phyloP scores from a whole-genome alignment of 2,113 vertebrate species.

The Canis aureus region DNA sequence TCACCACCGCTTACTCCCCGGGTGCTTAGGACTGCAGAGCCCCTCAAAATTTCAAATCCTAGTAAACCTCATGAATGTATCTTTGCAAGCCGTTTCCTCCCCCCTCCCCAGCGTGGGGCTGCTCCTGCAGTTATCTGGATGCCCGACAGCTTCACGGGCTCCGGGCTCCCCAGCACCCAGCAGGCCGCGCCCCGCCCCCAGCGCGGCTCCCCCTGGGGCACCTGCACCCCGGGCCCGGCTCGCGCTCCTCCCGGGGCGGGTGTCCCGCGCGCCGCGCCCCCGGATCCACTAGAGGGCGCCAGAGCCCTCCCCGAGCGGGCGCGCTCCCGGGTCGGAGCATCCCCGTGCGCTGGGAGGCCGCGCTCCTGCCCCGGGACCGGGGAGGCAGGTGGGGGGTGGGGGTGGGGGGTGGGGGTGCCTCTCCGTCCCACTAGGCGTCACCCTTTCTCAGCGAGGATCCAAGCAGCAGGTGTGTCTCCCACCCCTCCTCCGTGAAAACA shows the following conservation, averaged over 20 bases:
- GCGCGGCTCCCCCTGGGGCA: neutral
- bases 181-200: too few species aligned
- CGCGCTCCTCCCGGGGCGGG: neutral
- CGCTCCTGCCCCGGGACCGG: too few species aligned
- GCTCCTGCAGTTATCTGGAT: neutral
- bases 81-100: neutral
- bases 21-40: neutral
- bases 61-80: neutral
- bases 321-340: neutral
- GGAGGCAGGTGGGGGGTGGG: too few species aligned
- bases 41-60: neutral
- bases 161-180: accelerated
- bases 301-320: neutral
- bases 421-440: neutral
- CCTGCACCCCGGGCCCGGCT: accelerated
- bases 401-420: too few species aligned
- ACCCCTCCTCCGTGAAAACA: neutral
- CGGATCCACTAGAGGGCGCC: conserved; percentile 57
- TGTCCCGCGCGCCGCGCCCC: neutral
- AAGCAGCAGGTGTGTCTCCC: neutral
- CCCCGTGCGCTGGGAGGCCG: too few species aligned
- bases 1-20: neutral
- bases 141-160: neutral
- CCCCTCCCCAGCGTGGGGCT: neutral
- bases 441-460: neutral